Base-by-base conservation (phyloP, 2,113 vertebrate species). In the Narcine bancroftii region DNA sequence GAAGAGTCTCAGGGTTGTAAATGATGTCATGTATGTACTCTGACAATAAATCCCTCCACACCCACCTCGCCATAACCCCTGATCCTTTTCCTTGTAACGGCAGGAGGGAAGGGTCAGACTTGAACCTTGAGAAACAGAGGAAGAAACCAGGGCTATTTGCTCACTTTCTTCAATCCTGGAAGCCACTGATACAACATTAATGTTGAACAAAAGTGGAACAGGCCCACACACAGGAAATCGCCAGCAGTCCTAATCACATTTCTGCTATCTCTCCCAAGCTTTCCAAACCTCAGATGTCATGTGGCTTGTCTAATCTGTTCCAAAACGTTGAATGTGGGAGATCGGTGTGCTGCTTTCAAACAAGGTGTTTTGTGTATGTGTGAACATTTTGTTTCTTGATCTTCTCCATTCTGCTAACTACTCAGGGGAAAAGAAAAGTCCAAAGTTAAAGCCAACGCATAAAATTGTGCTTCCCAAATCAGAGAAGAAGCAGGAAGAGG, bases 381-480 rank as follows among this genome's bases (percentile, higher is more conserved):
- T 29, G 36, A 29, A n/a, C n/a, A n/a, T 7, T 45, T 69, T 45
- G 1, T 5, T 33, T 26, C 1, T 29, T 47, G 39, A 71, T 45
- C 56, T 15, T 69, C 79, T 60, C 45, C 29, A 71, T 39, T 71
- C 42, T 81, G 26, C 6, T 50, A 26, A n/a, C n/a, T 36, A 7
- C 89, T 5, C 92, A 97, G 97, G 94, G 56, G 53, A 93, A 83
- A 92, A 95, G 92, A 93, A 77, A 0, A 93, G 93, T 81, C 93
- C 13, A 93, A 92, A 45, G 24, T 75, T 93, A 33, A 95, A 85
- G 53, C 92, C 92, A 11, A 92, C 94, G 6, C 72, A 93, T 92
- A 97, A 95, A 95, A 50, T 92, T 1, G 93, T 81, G 92, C 95
- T 93, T 10, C 93, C 94, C 92, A 94, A 29, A 39, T 92, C 92